Evolutionary conservation across 1,140 invertebrate genomes (phyloP), one percentile per base, ranked within the genome.

Genomic region (Platyura marginata): DNA sequence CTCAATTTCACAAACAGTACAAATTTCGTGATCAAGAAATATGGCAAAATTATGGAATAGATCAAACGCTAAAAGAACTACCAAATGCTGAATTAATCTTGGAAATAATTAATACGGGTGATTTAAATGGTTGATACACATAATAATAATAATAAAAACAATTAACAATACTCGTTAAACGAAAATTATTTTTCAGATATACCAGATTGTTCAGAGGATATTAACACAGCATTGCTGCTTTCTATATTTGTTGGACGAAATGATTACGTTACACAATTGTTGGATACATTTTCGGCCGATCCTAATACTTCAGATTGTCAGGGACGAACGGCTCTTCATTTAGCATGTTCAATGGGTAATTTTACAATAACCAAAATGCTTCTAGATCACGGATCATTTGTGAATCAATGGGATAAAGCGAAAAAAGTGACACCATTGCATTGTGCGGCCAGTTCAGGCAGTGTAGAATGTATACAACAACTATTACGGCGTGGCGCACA

Each of bases 341-440:
- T 89, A 47, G 81, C 84, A 29, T 75, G 80, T 40, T 68, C 70
- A 49, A 68, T 68, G n/a, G 76, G 76, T 1, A 74, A 70, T 34
- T 59, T 66, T 19, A 72, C 73, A 41, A 77, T 78, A 44, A 64
- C 77, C 0, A 71, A 70, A 49, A 52, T 77, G 13, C 51, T 87
- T 16, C 52, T 86, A 10, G 68, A 75, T 35, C 51, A 69, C 21
- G 74, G 73, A 21, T 76, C 78, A 0, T 62, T 76, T 51, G 70
- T 78, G 0, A 70, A 72, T 47, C 68, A 64, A 42, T 82, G 75
- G 73, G 82, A 86, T 56, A 62, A 57, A 2, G 61, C 57, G 10
- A 64, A 70, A 32, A 73, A 75, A 51, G 74, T 72, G 3, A 85
- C 81, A 3, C 77, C 83, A 1, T 57, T 88, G 18, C 79, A 84